Percentiles rank a stretch among this genome's conserved stretches.
Evolutionary conservation across 2,113 vertebrate species (phyloP).

Genomic region (Helogale parvula): DNA sequence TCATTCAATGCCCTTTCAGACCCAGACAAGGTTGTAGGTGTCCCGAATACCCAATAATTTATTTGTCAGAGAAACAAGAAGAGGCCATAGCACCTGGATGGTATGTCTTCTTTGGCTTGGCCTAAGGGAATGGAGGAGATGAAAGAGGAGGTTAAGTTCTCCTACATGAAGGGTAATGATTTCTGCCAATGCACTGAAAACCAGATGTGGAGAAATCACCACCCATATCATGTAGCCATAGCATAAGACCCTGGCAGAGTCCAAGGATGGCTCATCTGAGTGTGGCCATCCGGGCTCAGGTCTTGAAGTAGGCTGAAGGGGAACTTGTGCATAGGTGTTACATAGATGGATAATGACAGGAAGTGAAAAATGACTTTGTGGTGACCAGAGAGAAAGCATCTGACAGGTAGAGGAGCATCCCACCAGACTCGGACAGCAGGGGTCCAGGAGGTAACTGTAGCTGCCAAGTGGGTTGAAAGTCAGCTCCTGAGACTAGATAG

Average conservation of each 20-base stretch:
- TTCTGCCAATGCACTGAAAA: neutral
- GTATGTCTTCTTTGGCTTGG: neutral
- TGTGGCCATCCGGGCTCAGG: neutral
- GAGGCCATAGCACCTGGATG: neutral
- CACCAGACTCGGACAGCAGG: neutral
- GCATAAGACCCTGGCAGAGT: neutral
- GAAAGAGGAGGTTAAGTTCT: neutral
- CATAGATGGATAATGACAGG: neutral
- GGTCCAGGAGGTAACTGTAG: neutral
- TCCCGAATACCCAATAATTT: constrained; percentile 70
- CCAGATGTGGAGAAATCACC: neutral
- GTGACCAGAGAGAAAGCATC: neutral
- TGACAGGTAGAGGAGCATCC: neutral
- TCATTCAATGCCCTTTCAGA: constrained; percentile 48
- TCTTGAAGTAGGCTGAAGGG: neutral
- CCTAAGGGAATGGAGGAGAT: neutral
- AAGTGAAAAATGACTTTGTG: neutral
- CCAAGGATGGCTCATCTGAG: neutral
- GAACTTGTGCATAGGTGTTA: neutral
- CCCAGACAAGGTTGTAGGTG: constrained; percentile 77
- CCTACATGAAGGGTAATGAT: neutral
- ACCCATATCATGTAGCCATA: fast-evolving
- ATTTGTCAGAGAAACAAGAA: neutral
- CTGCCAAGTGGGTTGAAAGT: neutral
- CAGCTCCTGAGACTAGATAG: neutral